Conservation (phyloP, 2,888 invertebrate species). For the Xylota segnis region DNA sequence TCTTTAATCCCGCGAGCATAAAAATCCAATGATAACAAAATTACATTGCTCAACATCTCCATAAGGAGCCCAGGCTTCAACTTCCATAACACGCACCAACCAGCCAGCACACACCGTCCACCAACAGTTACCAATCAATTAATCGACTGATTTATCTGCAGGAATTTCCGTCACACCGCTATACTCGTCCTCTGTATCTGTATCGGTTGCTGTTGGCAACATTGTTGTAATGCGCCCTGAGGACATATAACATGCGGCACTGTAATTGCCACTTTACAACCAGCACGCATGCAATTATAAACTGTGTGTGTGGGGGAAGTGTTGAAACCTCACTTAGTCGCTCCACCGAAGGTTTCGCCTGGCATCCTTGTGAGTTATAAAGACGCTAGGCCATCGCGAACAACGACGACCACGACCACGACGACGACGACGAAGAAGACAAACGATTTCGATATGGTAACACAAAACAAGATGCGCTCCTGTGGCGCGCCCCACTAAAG, state of each 20-base stretch:
- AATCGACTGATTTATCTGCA: slow-evolving; percentile 65
- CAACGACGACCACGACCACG: slow-evolving; percentile 22
- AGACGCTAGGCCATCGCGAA: slow-evolving; percentile 20
- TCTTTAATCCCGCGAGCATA: slow-evolving; percentile 14
- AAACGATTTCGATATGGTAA: slow-evolving; percentile 59
- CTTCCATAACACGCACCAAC: slow-evolving; percentile 45
- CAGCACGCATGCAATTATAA: slow-evolving; percentile 47
- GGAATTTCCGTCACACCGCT: slow-evolving; percentile 42
- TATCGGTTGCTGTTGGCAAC: slow-evolving; percentile 27
- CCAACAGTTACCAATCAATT: slow-evolving; percentile 55
- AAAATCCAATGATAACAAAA: slow-evolving; percentile 17
- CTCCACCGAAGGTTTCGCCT: slow-evolving; percentile 1
- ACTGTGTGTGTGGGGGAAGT: slow-evolving; percentile 37
- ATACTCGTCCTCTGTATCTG: slow-evolving; percentile 10
- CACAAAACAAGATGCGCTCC: slow-evolving; percentile 49
- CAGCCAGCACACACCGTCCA: slow-evolving; percentile 12
- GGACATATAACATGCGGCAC: slow-evolving; percentile 27
- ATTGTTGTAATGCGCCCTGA: slow-evolving; percentile 48
- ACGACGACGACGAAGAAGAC: slow-evolving; percentile 51
- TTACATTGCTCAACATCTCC: slow-evolving; percentile 46
- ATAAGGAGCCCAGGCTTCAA: slow-evolving; percentile 30
- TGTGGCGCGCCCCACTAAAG: slow-evolving; percentile 49
- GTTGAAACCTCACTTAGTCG: slow-evolving; percentile 62
- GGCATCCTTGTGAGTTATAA: slow-evolving; percentile 39
- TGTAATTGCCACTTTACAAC: slow-evolving; percentile 62